These are phyloP conservation scores for Hemistola chrysoprasaria DNA, from an alignment of 2,888 invertebrate genomes.

Conservation along the genomic window DNA sequence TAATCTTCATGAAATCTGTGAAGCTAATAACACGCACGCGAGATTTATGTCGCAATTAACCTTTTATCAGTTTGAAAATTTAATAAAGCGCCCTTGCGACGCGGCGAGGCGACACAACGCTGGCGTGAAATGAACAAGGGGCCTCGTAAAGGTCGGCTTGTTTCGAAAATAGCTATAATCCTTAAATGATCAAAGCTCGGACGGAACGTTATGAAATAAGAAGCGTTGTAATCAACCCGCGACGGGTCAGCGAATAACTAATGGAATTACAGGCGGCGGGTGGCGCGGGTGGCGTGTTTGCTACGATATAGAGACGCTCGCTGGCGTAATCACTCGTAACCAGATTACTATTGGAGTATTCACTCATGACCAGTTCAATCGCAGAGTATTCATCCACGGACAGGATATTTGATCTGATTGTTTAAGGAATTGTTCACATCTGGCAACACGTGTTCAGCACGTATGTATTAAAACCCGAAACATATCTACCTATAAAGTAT, in stretches of 20 bases:
- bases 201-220: slow-evolving; percentile 25
- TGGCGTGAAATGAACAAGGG: slow-evolving; percentile 28
- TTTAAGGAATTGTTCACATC: too few species aligned
- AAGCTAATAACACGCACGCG: slow-evolving; percentile 21
- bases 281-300: slow-evolving; percentile 16
- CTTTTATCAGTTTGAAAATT: slow-evolving; percentile 32
- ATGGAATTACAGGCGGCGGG: slow-evolving; percentile 26
- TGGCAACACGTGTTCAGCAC: too few species aligned
- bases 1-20: slow-evolving; percentile 24
- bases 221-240: slow-evolving; percentile 19
- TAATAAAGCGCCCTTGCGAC: slow-evolving; percentile 22
- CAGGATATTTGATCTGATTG: too few species aligned
- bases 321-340: too few species aligned
- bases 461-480: too few species aligned
- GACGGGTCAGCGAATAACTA: slow-evolving; percentile 35
- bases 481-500: too few species aligned
- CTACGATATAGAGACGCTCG: too few species aligned
- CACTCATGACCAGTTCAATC: too few species aligned
- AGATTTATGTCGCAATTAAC: slow-evolving; percentile 30
- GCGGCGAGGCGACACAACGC: slow-evolving; percentile 17
- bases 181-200: slow-evolving; percentile 39
- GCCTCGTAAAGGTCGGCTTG: slow-evolving; percentile 39
- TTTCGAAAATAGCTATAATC: slow-evolving; percentile 37
- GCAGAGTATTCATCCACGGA: too few species aligned
- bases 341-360: too few species aligned